These are phyloP conservation scores for Lamellibrachia satsuma DNA, from an alignment of 2,888 invertebrate species.

Conservation along the genomic window DNA sequence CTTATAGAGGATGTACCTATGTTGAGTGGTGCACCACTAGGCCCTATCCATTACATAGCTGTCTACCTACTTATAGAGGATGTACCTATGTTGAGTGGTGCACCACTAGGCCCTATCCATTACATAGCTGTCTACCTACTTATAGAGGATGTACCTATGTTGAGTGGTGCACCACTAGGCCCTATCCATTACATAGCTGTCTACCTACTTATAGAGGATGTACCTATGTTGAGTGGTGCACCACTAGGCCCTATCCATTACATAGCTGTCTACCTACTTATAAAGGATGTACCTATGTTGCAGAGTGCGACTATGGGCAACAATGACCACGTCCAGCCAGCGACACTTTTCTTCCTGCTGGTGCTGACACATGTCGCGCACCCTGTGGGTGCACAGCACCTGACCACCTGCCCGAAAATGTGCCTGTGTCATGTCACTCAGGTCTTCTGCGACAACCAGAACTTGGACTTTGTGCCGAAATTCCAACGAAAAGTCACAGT, in stretches of 20 bases:
- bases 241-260: too few species aligned
- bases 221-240: not conserved
- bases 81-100: not conserved
- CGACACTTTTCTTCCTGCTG: not conserved
- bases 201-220: not conserved
- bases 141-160: not conserved
- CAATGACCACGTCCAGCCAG: not conserved
- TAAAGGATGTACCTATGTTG: not conserved
- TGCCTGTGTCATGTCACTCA: not conserved
- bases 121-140: not conserved
- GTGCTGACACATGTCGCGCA: not conserved
- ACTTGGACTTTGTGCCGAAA: not conserved
- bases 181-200: not conserved
- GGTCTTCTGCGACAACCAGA: not conserved
- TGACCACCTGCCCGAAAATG: not conserved
- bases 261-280: not conserved
- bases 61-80: not conserved
- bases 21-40: too few species aligned
- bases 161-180: too few species aligned
- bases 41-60: too few species aligned
- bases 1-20: not conserved
- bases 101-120: too few species aligned
- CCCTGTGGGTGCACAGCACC: not conserved
- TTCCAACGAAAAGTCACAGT: not conserved
- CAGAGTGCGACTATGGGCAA: conserved; percentile 17